Percentiles rank a stretch among this genome's conserved stretches.
phyloP scores from a whole-genome alignment of 2,888 invertebrate species.

The Proisotoma minuta region DNA sequence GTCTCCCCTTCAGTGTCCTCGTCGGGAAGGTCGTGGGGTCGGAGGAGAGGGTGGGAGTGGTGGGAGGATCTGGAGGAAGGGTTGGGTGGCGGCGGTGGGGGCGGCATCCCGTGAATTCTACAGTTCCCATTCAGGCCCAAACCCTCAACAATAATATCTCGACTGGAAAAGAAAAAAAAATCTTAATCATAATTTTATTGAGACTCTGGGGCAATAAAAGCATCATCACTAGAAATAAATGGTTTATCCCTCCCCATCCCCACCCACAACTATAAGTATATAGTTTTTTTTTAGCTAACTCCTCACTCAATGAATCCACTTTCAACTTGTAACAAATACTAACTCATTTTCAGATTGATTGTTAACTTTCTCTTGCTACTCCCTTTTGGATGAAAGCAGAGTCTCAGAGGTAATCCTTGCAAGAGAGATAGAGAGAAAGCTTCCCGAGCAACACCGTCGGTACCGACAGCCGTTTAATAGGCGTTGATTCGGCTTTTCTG shows the following conservation, averaged over 20 bases:
- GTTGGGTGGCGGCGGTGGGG: constrained; percentile 49
- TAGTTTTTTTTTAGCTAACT: too few relatives aligned
- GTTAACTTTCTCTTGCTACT: too few relatives aligned
- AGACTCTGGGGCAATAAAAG: constrained; percentile 1
- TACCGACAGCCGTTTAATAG: too few relatives aligned
- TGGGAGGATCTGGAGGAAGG: constrained; percentile 46
- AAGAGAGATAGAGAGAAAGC: too few relatives aligned
- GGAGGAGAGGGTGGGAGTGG: constrained; percentile 45
- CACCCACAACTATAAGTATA: too few relatives aligned
- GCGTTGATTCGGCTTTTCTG: too few relatives aligned
- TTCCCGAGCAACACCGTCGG: too few relatives aligned
- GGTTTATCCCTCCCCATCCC: neutral
- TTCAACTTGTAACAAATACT: too few relatives aligned
- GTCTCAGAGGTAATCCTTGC: too few relatives aligned
- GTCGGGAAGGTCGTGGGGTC: constrained; percentile 46
- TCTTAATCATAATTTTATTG: constrained; percentile 4
- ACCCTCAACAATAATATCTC: constrained; percentile 41
- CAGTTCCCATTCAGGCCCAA: constrained; percentile 49
- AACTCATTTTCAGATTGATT: too few relatives aligned
- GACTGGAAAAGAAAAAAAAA: constrained; percentile 21
- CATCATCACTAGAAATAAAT: constrained; percentile 3
- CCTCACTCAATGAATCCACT: too few relatives aligned
- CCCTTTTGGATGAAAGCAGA: too few relatives aligned
- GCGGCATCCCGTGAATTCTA: constrained; percentile 53
- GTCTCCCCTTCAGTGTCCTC: constrained; percentile 42